A percentile compares a stretch with the other conserved stretches of the same genome.
phyloP scores from a whole-genome alignment of 2,797 vertebrate species.

The Coluber constrictor region DNA sequence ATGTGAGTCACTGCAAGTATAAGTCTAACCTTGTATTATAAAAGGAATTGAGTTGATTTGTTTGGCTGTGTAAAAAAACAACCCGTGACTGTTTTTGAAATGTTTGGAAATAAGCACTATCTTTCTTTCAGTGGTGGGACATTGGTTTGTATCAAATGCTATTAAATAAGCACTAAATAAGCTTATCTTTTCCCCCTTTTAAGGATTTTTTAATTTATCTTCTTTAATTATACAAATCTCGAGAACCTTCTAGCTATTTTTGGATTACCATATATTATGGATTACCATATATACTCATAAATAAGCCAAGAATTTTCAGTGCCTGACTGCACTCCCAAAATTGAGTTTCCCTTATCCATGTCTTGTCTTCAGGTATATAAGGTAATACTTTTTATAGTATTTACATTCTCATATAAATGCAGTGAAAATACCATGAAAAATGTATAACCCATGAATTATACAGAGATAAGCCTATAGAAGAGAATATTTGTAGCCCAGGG shows the following conservation, averaged over 20 bases:
- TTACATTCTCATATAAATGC: not conserved
- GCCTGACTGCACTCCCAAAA: not conserved
- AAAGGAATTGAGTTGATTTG: not conserved
- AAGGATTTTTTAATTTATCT: not conserved
- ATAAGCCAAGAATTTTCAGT: not conserved
- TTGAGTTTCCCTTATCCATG: not conserved
- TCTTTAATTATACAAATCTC: not conserved
- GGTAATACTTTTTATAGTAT: not conserved
- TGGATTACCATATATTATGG: not conserved
- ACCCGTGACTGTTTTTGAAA: not conserved
- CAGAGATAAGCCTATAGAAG: not conserved
- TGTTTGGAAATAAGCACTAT: not conserved
- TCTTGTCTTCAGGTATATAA: not conserved
- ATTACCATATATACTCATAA: not conserved
- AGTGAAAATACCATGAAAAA: not conserved
- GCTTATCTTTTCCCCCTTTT: not conserved
- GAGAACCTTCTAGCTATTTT: not conserved
- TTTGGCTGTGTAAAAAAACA: not conserved
- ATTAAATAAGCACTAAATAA: too few species aligned
- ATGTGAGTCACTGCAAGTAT: not conserved
- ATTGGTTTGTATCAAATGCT: too few species aligned
- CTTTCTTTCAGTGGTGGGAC: too few species aligned
- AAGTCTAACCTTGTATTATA: not conserved
- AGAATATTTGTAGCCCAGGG: not conserved
- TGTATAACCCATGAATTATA: not conserved